Evolutionary conservation across 2,797 vertebrate species (phyloP).

Genomic region (Sebastolobus alascanus): DNA sequence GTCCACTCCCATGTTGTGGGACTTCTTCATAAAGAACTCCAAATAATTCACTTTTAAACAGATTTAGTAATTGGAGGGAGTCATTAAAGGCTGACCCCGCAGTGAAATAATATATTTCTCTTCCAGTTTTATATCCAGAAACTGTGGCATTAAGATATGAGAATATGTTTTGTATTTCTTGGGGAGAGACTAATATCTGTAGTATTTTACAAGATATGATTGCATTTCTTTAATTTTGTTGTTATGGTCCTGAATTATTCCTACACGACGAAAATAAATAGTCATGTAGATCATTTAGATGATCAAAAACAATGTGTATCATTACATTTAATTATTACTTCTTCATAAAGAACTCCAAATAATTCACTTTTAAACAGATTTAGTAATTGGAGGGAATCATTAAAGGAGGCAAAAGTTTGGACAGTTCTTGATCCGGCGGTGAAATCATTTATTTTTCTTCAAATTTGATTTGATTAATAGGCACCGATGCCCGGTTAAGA

Average conservation of each 20-base stretch:
- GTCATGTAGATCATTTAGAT: neutral
- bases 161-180: neutral
- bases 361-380: constrained; percentile 5
- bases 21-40: neutral
- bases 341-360: neutral
- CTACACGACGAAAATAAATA: neutral
- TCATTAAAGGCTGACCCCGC: constrained; percentile 20
- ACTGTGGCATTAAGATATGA: neutral
- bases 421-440: constrained; percentile 4
- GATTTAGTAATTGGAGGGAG: constrained; percentile 6
- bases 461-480: constrained; percentile 51
- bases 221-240: neutral
- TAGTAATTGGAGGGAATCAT: constrained; percentile 15
- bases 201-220: neutral
- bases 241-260: neutral
- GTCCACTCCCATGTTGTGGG: no score
- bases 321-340: neutral
- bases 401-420: constrained; percentile 2
- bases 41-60: constrained; percentile 4
- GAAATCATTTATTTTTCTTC: constrained; percentile 34
- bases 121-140: constrained; percentile 26
- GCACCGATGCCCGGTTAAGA: constrained; percentile 48
- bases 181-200: neutral
- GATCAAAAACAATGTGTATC: neutral
- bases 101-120: constrained; percentile 31